phyloP scores from a whole-genome alignment of 2,888 invertebrate species.

The Bombyx huttoni region DNA sequence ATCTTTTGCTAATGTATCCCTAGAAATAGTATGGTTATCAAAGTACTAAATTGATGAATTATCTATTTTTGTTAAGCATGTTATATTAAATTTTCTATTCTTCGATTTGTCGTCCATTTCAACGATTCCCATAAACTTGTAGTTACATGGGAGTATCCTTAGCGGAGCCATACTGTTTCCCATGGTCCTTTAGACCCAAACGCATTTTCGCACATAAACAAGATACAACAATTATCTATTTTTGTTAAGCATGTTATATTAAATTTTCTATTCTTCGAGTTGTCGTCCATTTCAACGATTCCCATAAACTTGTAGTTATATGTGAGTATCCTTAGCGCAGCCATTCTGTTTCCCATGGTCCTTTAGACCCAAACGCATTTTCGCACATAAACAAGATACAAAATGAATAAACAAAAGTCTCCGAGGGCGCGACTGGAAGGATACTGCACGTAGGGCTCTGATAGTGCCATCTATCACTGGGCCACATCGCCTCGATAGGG shows the following conservation, averaged over 20 bases:
- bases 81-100: neutral
- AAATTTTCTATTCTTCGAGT: neutral
- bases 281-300: neutral
- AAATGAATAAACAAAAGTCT: slow-evolving; percentile 57
- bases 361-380: slow-evolving; percentile 14
- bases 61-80: no score
- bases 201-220: slow-evolving; percentile 59
- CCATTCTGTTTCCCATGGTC: neutral
- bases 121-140: neutral
- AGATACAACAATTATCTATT: no score
- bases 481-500: slow-evolving; percentile 69
- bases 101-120: neutral
- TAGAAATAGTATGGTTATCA: no score
- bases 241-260: no score
- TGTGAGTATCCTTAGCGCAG: neutral
- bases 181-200: slow-evolving; percentile 1
- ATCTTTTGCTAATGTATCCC: no score
- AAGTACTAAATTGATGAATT: no score
- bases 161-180: neutral
- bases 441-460: slow-evolving; percentile 50
- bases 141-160: neutral
- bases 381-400: slow-evolving; percentile 64
- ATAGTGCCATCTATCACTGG: slow-evolving; percentile 67
- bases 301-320: neutral
- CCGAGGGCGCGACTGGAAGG: slow-evolving; percentile 30